Percentiles rank a stretch among this genome's conserved stretches.
Conservation (phyloP, 2,113 vertebrate species). For the Heloderma charlesbogerti region DNA sequence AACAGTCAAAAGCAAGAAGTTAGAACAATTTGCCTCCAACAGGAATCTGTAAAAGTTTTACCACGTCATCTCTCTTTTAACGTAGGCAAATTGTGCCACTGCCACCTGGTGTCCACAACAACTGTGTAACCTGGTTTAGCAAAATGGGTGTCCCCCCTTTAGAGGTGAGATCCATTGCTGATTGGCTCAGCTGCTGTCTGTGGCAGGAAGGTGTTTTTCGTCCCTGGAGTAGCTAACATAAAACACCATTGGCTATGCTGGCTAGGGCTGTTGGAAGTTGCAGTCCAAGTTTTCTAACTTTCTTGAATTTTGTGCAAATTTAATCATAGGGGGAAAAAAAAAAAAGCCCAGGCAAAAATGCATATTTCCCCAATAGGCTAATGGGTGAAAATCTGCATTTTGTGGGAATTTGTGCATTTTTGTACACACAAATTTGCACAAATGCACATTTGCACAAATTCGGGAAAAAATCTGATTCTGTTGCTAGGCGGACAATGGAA, state of each 20-base stretch:
- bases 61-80: background rate
- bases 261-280: background rate
- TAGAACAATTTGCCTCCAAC: background rate
- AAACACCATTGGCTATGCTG: background rate
- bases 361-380: no score
- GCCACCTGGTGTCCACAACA: slow-evolving; percentile 28
- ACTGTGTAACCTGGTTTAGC: background rate
- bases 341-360: no score
- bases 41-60: background rate
- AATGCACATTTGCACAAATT: no score
- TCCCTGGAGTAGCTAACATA: background rate
- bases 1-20: background rate
- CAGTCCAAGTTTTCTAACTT: background rate
- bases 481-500: no score
- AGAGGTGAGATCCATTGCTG: background rate
- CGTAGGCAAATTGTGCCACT: accelerated
- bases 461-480: no score
- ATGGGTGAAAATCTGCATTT: no score
- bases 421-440: no score
- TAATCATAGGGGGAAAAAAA: no score
- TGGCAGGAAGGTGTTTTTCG: background rate
- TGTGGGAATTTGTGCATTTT: no score
- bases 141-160: background rate
- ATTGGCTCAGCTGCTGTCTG: background rate
- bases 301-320: no score